phyloP scores from a whole-genome alignment of 2,113 vertebrate genomes.

The Sphaerodactylus townsendi region DNA sequence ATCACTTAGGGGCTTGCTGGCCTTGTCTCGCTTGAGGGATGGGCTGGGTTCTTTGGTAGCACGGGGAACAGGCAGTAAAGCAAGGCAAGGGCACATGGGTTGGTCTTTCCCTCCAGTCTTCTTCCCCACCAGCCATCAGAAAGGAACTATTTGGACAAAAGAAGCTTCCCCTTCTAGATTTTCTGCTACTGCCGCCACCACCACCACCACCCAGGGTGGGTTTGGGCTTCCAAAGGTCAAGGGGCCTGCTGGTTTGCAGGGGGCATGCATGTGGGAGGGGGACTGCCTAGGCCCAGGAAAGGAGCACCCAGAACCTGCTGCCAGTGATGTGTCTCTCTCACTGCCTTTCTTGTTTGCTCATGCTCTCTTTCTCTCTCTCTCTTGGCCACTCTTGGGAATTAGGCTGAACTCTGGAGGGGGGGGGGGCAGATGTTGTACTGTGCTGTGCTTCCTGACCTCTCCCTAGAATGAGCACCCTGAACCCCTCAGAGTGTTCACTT shows the following conservation, averaged over 20 bases:
- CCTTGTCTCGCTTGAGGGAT: constrained; percentile 14
- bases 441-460: neutral
- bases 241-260: neutral
- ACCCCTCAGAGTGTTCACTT: neutral
- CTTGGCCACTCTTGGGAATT: neutral
- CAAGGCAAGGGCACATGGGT: constrained; percentile 42
- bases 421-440: too few relatives aligned
- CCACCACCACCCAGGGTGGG: neutral
- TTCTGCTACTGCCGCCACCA: neutral
- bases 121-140: neutral
- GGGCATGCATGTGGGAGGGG: neutral
- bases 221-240: neutral
- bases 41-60: constrained; percentile 20
- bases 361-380: neutral
- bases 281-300: neutral
- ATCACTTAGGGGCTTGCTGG: constrained; percentile 29
- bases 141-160: constrained; percentile 4
- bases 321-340: neutral
- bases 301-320: neutral
- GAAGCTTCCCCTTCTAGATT: constrained; percentile 14
- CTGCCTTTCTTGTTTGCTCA: neutral
- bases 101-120: constrained; percentile 11
- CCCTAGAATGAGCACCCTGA: neutral
- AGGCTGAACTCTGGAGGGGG: neutral
- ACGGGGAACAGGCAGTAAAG: constrained; percentile 55